Conservation (phyloP, 1,140 invertebrate genomes). For the Rhyacophila brunnea region DNA sequence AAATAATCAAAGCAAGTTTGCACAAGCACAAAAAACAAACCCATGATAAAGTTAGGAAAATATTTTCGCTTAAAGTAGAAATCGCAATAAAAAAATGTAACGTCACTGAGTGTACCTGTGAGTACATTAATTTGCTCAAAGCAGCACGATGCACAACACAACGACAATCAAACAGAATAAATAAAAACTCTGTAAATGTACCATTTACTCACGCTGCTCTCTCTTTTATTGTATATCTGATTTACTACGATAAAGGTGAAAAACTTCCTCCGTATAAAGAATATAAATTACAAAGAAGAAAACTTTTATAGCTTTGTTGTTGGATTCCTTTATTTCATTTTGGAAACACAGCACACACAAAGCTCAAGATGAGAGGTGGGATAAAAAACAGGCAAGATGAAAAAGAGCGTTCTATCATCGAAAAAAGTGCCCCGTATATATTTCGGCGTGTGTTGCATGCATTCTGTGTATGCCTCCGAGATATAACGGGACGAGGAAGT, state of each 20-base stretch:
- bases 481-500: constrained; percentile 18
- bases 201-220: constrained; percentile 24
- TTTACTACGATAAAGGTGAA: constrained; percentile 36
- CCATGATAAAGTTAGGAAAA: too few relatives aligned
- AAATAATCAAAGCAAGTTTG: too few relatives aligned
- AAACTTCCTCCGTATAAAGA: constrained; percentile 34
- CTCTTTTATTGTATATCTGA: constrained; percentile 34
- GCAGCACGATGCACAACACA: constrained; percentile 11
- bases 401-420: constrained; percentile 34
- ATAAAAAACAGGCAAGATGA: constrained; percentile 19
- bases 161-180: constrained; percentile 22
- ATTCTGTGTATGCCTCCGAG: background rate
- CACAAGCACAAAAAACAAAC: too few relatives aligned
- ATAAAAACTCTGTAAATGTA: constrained; percentile 27
- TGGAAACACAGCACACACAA: constrained; percentile 26
- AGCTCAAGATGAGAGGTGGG: constrained; percentile 27
- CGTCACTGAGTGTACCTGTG: too few relatives aligned
- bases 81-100: too few relatives aligned
- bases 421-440: constrained; percentile 29
- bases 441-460: constrained; percentile 4
- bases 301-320: constrained; percentile 37
- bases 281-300: constrained; percentile 38
- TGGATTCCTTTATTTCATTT: constrained; percentile 36
- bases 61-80: too few relatives aligned
- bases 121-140: constrained; percentile 2